Percentiles rank a stretch among this genome's conserved stretches.
Evolutionary conservation across 2,797 vertebrate genomes (phyloP).

Genomic region (Chelonia mydas): DNA sequence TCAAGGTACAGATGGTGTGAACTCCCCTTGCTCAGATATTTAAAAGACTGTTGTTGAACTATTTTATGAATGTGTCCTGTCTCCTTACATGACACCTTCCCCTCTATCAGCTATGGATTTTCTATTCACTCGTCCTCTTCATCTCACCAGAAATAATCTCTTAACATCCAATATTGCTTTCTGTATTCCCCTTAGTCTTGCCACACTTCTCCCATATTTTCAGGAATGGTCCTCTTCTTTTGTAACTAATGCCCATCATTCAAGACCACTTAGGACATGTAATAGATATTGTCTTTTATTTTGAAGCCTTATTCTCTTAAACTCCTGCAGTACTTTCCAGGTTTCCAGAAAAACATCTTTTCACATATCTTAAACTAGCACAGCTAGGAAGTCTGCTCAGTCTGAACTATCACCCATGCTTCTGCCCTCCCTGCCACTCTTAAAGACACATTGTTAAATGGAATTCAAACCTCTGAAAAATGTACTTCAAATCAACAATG

Average conservation of each 20-base stretch:
- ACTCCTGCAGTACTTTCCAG: neutral
- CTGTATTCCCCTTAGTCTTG: neutral
- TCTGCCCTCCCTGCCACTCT: neutral
- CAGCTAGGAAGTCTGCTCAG: neutral
- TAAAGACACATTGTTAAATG: neutral
- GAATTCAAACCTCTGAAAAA: neutral
- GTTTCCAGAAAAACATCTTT: neutral
- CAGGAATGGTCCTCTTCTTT: neutral
- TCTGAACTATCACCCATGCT: neutral
- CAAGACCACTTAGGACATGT: neutral
- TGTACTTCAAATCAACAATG: neutral
- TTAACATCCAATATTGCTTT: neutral
- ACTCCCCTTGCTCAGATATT: neutral
- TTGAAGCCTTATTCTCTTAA: neutral
- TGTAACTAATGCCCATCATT: neutral
- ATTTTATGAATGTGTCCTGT: neutral
- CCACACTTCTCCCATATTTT: neutral
- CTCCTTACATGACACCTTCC: neutral
- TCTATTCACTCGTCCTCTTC: neutral
- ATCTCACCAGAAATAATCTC: neutral
- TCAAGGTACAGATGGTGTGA: fast-evolving
- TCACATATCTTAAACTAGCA: neutral
- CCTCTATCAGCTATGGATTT: neutral
- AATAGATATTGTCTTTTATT: neutral
- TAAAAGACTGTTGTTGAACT: neutral